Evolutionary conservation across 2,888 invertebrate genomes (phyloP).

Genomic region (Lathronympha strigana): DNA sequence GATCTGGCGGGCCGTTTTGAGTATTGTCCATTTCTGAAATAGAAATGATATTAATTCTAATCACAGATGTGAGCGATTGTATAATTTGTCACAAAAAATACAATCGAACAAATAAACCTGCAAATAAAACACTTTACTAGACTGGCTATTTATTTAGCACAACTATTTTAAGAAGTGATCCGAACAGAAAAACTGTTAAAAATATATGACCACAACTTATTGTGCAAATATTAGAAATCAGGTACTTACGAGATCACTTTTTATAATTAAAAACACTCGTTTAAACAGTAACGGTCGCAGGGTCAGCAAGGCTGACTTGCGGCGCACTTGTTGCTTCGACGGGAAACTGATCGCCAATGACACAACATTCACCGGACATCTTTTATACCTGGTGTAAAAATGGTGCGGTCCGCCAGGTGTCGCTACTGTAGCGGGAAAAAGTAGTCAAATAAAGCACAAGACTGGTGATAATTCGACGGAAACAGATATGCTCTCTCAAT

Average conservation of each 20-base stretch:
- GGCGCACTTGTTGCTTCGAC: not conserved
- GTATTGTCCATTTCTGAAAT: not conserved
- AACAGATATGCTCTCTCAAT: not conserved
- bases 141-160: not conserved
- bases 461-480: not conserved
- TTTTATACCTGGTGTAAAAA: not conserved
- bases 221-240: not conserved
- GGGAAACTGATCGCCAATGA: not conserved
- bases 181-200: constrained; percentile 8
- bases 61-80: too few species aligned
- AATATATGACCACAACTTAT: not conserved
- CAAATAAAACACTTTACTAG: not conserved
- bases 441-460: not conserved
- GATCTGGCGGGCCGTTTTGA: not conserved
- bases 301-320: not conserved
- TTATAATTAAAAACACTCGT: not conserved
- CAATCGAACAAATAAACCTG: not conserved
- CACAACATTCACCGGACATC: not conserved
- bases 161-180: not conserved
- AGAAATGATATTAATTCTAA: too few species aligned
- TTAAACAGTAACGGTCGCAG: not conserved
- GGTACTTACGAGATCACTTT: not conserved
- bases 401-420: not conserved
- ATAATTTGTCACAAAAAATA: too few species aligned
- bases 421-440: not conserved